Base-by-base conservation (phyloP, 2,888 invertebrate species). In the Scaeva pyrastri region DNA sequence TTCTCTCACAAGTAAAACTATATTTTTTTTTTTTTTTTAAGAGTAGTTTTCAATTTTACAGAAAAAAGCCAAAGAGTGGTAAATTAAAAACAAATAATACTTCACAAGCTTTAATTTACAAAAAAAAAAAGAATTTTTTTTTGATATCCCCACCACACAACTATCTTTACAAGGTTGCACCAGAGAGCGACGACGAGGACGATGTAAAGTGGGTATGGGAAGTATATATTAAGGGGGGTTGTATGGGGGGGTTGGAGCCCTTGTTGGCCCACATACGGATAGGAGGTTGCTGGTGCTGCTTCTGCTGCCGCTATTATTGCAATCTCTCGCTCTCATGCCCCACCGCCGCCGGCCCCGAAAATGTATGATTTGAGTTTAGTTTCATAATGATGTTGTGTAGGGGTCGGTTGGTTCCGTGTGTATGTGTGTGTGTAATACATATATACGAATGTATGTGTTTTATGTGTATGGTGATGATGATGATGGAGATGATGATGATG, bases 31-130 rank as follows among this genome's bases (percentile, higher is more conserved):
- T 39, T 23, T 56, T 60, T 80, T 66, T 73, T 78, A 48, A 66
- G 31, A 66, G 31, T 45, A 58, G 21, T 77, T 76, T 62, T 39
- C 11, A 56, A 45, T 79, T 70, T 87, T 75, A 71, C 52, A 45
- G 31, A 23, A 71, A 68, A 77, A 82, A 86, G 78, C 83, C 77
- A 74, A 87, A 83, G 74, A 39, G 82, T 77, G 76, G 60, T 58
- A 62, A 87, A 87, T 62, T 80, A 58, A 75, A 83, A 72, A 71
- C 36, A 48, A 48, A 86, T 78, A 79, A 88, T 83, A 88, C 64
- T 88, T 84, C 74, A 87, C 79, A 76, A 81, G 87, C 88, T 88
- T 78, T 58, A 86, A 66, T 76, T 87, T 76, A 75, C 78, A 88
- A 76, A 87, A 77, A 60, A 74, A 56, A 79, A 50, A 58, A 26